Evolutionary conservation across 2,888 invertebrate species (phyloP).

Genomic region (Elgonia sp.): DNA sequence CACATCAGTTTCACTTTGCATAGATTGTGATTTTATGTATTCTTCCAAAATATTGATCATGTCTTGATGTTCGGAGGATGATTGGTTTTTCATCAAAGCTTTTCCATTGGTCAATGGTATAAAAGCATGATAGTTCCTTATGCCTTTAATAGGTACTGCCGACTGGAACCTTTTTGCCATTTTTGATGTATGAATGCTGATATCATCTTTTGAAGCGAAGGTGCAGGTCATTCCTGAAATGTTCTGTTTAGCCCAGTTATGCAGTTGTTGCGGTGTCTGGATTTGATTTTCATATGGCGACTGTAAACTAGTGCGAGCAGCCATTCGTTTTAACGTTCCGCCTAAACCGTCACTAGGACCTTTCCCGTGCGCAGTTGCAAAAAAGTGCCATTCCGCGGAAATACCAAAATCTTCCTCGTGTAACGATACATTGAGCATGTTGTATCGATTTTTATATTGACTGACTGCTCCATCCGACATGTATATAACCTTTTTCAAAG

Average conservation of each 20-base stretch:
- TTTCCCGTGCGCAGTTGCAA: constrained; percentile 72
- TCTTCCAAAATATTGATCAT: too few relatives aligned
- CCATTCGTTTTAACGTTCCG: constrained; percentile 70
- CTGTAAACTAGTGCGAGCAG: constrained; percentile 67
- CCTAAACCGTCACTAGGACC: constrained; percentile 72
- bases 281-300: constrained; percentile 59
- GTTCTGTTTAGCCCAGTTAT: constrained; percentile 47
- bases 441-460: constrained; percentile 57
- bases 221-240: constrained; percentile 2
- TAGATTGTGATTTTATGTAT: constrained; percentile 17
- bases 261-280: constrained; percentile 57
- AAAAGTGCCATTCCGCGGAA: constrained; percentile 73
- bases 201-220: constrained; percentile 21
- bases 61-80: too few relatives aligned
- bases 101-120: too few relatives aligned
- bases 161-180: too few relatives aligned
- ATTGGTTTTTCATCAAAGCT: too few relatives aligned
- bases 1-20: neutral
- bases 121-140: too few relatives aligned
- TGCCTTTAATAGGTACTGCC: too few relatives aligned
- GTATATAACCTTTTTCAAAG: constrained; percentile 49
- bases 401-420: constrained; percentile 49
- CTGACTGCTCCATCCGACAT: constrained; percentile 61
- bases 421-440: constrained; percentile 47
- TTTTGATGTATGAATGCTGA: neutral